phyloP scores from a whole-genome alignment of 1,140 invertebrate genomes.

The Eumaeus atala region DNA sequence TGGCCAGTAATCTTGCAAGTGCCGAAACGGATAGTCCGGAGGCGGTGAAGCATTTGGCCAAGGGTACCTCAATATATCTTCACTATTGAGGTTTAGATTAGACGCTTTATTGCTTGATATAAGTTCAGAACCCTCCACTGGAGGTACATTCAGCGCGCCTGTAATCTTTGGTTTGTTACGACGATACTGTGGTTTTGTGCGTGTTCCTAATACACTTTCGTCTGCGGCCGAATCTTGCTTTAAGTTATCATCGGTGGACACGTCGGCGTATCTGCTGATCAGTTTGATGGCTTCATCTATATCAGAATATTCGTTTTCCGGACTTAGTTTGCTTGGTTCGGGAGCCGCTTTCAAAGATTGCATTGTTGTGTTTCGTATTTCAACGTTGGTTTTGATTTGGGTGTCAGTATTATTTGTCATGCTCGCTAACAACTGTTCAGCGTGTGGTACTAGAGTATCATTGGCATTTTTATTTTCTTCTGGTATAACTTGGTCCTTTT shows the following conservation, averaged over 20 bases:
- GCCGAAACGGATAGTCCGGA: slow-evolving; percentile 55
- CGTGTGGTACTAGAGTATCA: slow-evolving; percentile 16
- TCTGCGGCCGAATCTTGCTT: slow-evolving; percentile 38
- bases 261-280: slow-evolving; percentile 65
- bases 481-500: slow-evolving; percentile 30
- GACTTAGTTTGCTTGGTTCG: slow-evolving; percentile 53
- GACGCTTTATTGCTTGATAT: slow-evolving; percentile 17
- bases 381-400: slow-evolving; percentile 9
- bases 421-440: slow-evolving; percentile 15
- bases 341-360: slow-evolving; percentile 33
- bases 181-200: slow-evolving; percentile 60
- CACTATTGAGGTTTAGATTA: slow-evolving; percentile 33
- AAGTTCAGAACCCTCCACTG: slow-evolving; percentile 19
- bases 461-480: slow-evolving; percentile 23
- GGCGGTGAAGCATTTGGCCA: slow-evolving; percentile 45
- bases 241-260: slow-evolving; percentile 63
- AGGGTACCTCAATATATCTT: slow-evolving; percentile 51
- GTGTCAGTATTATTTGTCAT: slow-evolving; percentile 18
- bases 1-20: slow-evolving; percentile 66
- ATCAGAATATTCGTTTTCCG: slow-evolving; percentile 66
- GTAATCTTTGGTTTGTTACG: slow-evolving; percentile 48
- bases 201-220: slow-evolving; percentile 55
- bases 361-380: slow-evolving; percentile 25
- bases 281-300: slow-evolving; percentile 69
- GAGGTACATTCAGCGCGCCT: slow-evolving; percentile 26